Percentiles rank a stretch among this genome's conserved stretches.
Conservation (phyloP, 2,113 vertebrate genomes). For the Nasalis larvatus region DNA sequence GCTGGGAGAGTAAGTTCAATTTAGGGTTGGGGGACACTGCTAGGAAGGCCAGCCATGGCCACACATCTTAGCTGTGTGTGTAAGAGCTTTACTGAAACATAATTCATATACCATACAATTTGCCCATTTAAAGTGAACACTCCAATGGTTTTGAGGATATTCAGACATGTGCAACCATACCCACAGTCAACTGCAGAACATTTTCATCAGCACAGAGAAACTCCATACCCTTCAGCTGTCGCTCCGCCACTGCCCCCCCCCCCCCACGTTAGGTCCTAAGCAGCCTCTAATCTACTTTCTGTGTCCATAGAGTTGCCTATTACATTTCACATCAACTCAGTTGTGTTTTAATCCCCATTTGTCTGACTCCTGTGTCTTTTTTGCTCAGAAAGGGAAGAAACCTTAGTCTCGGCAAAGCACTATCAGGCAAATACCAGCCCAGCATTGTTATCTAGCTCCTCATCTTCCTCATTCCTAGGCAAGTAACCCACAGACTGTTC, state of each 20-base stretch:
- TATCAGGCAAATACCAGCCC: background rate
- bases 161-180: background rate
- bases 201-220: background rate
- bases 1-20: background rate
- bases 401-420: background rate
- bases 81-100: background rate
- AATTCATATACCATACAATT: background rate
- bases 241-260: background rate
- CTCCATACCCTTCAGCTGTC: background rate
- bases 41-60: background rate
- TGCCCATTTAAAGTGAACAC: background rate
- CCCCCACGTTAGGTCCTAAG: background rate
- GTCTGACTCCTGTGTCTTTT: background rate
- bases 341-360: background rate
- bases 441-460: background rate
- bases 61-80: background rate
- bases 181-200: background rate
- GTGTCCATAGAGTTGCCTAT: background rate
- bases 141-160: background rate
- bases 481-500: background rate
- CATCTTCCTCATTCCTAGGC: background rate
- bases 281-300: background rate
- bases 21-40: accelerated
- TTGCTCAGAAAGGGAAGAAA: background rate
- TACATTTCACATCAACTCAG: background rate